Conservation (phyloP, 2,888 invertebrate genomes). For the Trachelus stipa region DNA sequence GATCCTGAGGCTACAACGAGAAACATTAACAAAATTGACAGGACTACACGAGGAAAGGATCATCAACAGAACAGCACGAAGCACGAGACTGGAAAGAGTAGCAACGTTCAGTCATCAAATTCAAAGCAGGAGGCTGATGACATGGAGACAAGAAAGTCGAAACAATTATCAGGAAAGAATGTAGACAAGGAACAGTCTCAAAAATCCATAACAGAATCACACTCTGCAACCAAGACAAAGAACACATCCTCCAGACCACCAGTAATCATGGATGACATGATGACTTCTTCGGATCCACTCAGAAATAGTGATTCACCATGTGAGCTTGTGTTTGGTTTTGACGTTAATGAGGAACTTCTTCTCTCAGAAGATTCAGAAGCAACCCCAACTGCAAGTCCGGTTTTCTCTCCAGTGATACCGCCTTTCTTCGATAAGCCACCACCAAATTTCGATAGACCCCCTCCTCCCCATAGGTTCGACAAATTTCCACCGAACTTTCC, state of each 20-base stretch:
- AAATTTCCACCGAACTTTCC: constrained; percentile 46
- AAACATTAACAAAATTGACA: background rate
- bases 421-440: constrained; percentile 46
- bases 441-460: constrained; percentile 50
- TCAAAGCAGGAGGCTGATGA: constrained; percentile 1
- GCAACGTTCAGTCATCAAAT: background rate
- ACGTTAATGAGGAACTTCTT: constrained; percentile 80
- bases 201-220: constrained; percentile 30
- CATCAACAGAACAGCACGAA: constrained; percentile 23
- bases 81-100: constrained; percentile 3
- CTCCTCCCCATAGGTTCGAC: constrained; percentile 43
- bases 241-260: constrained; percentile 70
- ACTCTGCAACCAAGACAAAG: constrained; percentile 22
- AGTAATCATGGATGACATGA: constrained; percentile 79
- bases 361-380: constrained; percentile 61
- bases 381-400: constrained; percentile 36
- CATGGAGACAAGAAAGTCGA: constrained; percentile 35
- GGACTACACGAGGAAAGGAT: constrained; percentile 18
- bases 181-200: constrained; percentile 40
- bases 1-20: constrained; percentile 12
- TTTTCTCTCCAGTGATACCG: constrained; percentile 38
- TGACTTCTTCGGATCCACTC: constrained; percentile 55
- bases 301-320: constrained; percentile 67
- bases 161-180: constrained; percentile 21
- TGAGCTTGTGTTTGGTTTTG: constrained; percentile 85